Base-by-base conservation (phyloP, 2,888 invertebrate genomes). In the Agrypnus murinus region DNA sequence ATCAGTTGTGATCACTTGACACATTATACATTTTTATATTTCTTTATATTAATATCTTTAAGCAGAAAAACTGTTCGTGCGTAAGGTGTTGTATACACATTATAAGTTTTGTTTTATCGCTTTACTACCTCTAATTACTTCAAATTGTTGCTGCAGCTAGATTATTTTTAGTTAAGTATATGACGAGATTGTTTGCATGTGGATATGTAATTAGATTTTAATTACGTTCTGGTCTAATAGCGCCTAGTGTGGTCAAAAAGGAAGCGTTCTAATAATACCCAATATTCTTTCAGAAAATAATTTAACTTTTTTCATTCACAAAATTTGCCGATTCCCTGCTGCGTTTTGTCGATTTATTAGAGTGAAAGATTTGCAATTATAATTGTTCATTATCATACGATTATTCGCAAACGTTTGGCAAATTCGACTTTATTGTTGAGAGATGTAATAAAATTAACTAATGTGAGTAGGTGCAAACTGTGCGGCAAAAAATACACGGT, bases 131-230 rank as follows among this genome's bases (percentile, higher is more conserved):
- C 15, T 58, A 58, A 60, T 43, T 45, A 25, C 32, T 40, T 50
- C 17, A 55, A 60, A 60, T 48, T 36, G 2, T 25, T 55, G 36
- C 55, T 55, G 55, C 55, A 38, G 36, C 14, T 55, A 10, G 55
- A 55, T 55, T 55, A 36, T 34, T n/a, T n/a, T n/a, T n/a, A n/a
- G n/a, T 25, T 5, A 25, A 25, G 25, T 25, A 5, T 25, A n/a
- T 45, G 40, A 63, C 50, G 50, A 50, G 50, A 63, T 50, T 36
- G 63, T 48, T 45, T 38, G 50, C 63, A 63, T 60, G 60, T 60
- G 17, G 25, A 40, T 32, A 46, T 45, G 40, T 65, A 65, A 65
- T 65, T 65, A 31, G 55, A 55, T 65, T 65, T 65, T 65, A 65
- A 55, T 65, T 65, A 65, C 25, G n/a, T 34, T 50, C 12, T 38